Percentiles rank a stretch among this genome's conserved stretches.
Evolutionary conservation across 2,888 invertebrate genomes (phyloP).

Genomic region (Mesochorus sp.): DNA sequence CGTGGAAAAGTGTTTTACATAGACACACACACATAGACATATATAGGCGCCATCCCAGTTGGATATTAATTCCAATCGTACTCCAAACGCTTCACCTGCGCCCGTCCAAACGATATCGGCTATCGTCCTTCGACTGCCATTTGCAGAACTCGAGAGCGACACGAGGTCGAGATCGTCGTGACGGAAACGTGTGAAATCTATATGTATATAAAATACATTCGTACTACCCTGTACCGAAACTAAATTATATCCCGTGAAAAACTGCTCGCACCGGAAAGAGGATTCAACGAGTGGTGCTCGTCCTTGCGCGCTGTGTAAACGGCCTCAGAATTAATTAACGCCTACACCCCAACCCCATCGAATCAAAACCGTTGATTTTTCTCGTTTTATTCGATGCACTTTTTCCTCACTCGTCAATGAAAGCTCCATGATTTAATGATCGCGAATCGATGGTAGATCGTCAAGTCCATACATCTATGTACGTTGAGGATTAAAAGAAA

Average conservation of each 20-base stretch:
- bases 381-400: not conserved
- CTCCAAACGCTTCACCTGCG: slow-evolving; percentile 32
- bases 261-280: slow-evolving; percentile 30
- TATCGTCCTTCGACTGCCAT: slow-evolving; percentile 53
- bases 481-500: not conserved
- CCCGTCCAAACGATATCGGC: slow-evolving; percentile 8
- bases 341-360: not conserved
- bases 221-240: slow-evolving; percentile 1
- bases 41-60: too few species aligned
- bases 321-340: slow-evolving; percentile 25
- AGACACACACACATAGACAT: slow-evolving; percentile 2
- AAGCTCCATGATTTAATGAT: slow-evolving; percentile 1
- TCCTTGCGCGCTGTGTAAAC: slow-evolving; percentile 10
- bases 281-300: slow-evolving; percentile 5
- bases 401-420: not conserved
- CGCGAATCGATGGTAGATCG: slow-evolving; percentile 24
- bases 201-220: not conserved
- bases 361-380: not conserved
- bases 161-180: slow-evolving; percentile 21
- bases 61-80: slow-evolving; percentile 40
- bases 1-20: slow-evolving; percentile 1
- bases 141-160: slow-evolving; percentile 2
- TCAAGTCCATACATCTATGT: too few species aligned
- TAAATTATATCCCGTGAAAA: slow-evolving; percentile 9
- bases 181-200: not conserved